Percentiles rank a stretch among this genome's conserved stretches.
Evolutionary conservation across 2,797 vertebrate species (phyloP).

Genomic region (Ciconia nigra): DNA sequence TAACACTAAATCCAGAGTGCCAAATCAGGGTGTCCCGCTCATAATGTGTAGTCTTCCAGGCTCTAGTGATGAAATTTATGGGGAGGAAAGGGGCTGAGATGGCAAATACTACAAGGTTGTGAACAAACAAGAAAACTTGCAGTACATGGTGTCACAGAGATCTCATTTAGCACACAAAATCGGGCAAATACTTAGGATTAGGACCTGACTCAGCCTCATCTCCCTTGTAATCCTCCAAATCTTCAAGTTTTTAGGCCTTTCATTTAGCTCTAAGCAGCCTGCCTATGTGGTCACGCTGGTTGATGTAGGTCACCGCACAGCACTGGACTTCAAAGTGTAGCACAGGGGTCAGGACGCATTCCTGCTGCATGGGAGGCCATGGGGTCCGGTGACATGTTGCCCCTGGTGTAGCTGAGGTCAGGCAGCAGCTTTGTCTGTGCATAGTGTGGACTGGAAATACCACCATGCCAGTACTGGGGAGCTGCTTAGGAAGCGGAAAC

Average conservation of each 20-base stretch:
- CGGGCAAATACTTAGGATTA: conserved; percentile 37
- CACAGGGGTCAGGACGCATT: fast-evolving
- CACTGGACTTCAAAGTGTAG: neutral
- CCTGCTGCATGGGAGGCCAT: fast-evolving
- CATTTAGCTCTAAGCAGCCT: conserved; percentile 31
- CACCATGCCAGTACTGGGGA: neutral
- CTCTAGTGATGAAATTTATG: neutral
- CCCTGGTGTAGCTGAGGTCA: neutral
- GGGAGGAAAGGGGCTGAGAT: neutral
- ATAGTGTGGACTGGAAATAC: neutral
- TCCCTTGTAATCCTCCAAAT: conserved; percentile 49
- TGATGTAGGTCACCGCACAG: conserved; percentile 13
- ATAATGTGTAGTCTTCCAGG: neutral
- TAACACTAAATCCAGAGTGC: neutral
- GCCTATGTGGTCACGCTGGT: neutral
- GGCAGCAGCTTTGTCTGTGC: neutral
- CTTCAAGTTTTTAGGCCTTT: conserved; percentile 49
- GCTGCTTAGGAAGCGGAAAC: neutral
- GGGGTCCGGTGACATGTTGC: fast-evolving
- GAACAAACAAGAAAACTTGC: neutral
- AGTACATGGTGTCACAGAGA: neutral
- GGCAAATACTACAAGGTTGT: neutral
- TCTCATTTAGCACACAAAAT: conserved; percentile 7
- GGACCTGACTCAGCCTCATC: conserved; percentile 35
- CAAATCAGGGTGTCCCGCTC: neutral